Evolutionary conservation across 2,113 vertebrate species (phyloP).

Genomic region (Oryzias javanicus): DNA sequence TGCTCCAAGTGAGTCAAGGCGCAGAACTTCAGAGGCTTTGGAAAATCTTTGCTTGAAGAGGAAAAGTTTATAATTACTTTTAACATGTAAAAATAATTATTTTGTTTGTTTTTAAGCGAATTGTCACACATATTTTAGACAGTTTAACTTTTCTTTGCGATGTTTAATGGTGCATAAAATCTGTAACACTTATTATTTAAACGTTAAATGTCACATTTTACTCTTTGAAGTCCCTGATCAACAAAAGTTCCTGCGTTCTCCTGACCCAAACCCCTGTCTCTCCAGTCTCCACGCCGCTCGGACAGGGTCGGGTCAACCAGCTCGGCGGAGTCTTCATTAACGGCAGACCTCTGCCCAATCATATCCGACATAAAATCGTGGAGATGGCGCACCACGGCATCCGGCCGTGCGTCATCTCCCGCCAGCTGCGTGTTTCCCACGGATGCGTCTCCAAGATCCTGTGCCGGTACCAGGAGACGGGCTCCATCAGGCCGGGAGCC

Average conservation of each 20-base stretch:
- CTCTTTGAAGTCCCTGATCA: not conserved
- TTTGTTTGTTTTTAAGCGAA: too few species aligned
- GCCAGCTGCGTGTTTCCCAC: slow-evolving; percentile 95
- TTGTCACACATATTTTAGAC: too few species aligned
- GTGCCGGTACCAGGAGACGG: slow-evolving; percentile 97
- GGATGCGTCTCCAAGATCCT: slow-evolving; percentile 98
- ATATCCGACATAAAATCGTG: slow-evolving; percentile 98
- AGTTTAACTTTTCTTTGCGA: too few species aligned
- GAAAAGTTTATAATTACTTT: too few species aligned
- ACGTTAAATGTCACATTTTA: too few species aligned
- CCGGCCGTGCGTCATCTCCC: slow-evolving; percentile 96
- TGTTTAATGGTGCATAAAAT: too few species aligned
- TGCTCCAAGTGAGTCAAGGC: too few species aligned
- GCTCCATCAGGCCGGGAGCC: slow-evolving; percentile 95
- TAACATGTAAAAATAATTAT: too few species aligned
- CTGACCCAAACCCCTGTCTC: slow-evolving; percentile 1
- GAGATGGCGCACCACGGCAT: slow-evolving; percentile 99
- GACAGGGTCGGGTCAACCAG: slow-evolving; percentile 98
- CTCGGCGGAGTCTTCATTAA: slow-evolving; percentile 98
- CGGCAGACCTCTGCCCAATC: slow-evolving; percentile 96
- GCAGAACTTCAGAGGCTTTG: too few species aligned
- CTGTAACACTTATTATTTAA: too few species aligned
- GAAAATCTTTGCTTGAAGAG: too few species aligned
- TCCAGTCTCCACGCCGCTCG: slow-evolving; percentile 94
- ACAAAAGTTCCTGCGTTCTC: not conserved